phyloP scores from a whole-genome alignment of 2,113 vertebrate genomes.

The Myrmecobius fasciatus region DNA sequence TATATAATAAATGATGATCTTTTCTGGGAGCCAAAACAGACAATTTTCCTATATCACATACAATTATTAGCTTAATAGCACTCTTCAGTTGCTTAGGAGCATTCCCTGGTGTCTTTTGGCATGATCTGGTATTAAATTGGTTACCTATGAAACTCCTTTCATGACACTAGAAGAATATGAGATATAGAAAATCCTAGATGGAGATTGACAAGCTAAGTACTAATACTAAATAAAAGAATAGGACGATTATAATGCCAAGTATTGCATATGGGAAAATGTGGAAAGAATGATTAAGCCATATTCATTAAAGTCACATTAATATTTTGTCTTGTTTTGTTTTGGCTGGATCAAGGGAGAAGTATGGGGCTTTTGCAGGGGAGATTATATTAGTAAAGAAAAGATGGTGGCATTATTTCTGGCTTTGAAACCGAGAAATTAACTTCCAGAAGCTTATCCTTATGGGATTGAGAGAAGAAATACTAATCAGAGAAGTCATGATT shows the following conservation, averaged over 20 bases:
- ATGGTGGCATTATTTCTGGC: neutral
- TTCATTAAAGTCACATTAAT: neutral
- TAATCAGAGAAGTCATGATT: too few species aligned
- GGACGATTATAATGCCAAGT: neutral
- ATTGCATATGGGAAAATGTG: neutral
- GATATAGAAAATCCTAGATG: neutral
- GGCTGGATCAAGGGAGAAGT: neutral
- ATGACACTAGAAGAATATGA: neutral
- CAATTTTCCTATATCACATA: neutral
- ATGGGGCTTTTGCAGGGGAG: neutral
- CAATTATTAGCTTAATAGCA: neutral
- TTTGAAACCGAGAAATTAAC: too few species aligned
- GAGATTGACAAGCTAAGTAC: neutral
- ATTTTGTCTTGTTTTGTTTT: too few species aligned
- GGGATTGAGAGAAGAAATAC: too few species aligned
- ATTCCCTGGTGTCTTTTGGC: neutral
- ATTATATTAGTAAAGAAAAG: neutral
- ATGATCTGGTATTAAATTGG: neutral
- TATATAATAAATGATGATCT: neutral
- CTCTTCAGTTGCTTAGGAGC: neutral
- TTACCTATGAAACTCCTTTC: neutral
- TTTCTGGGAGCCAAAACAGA: neutral
- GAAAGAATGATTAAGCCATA: neutral
- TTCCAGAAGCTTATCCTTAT: too few species aligned
- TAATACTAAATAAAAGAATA: neutral